phyloP scores from a whole-genome alignment of 2,888 invertebrate species.

The Acronicta psi region DNA sequence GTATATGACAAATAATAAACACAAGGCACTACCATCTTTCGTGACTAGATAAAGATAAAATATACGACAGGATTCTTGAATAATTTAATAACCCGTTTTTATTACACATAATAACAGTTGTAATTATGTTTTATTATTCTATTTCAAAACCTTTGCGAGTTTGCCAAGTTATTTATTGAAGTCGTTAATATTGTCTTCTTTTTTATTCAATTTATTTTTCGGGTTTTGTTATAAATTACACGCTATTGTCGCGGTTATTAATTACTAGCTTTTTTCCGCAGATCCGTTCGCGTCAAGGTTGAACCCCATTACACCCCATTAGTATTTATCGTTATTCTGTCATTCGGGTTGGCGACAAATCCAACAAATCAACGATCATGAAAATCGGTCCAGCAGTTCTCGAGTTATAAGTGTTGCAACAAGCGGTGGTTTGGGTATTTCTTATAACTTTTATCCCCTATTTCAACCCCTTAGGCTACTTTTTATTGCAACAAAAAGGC shows the following conservation, averaged over 20 bases:
- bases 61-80: conserved; percentile 50
- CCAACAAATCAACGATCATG: too few relatives aligned
- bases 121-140: conserved; percentile 50
- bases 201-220: background rate
- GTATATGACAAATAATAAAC: conserved; percentile 23
- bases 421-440: too few relatives aligned
- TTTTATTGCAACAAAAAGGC: too few relatives aligned
- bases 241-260: background rate
- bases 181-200: conserved; percentile 7
- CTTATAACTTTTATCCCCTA: too few relatives aligned
- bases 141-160: conserved; percentile 33
- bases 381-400: too few relatives aligned
- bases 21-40: conserved; percentile 22
- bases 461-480: too few relatives aligned
- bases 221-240: conserved; percentile 10
- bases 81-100: conserved; percentile 55
- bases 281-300: too few relatives aligned
- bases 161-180: conserved; percentile 27
- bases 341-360: too few relatives aligned
- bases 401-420: too few relatives aligned
- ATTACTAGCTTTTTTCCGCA: background rate
- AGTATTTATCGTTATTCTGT: too few relatives aligned
- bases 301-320: too few relatives aligned
- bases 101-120: conserved; percentile 56
- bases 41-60: conserved; percentile 47